Evolutionary conservation across 2,888 invertebrate species (phyloP).

Genomic region (Molanna angustata): DNA sequence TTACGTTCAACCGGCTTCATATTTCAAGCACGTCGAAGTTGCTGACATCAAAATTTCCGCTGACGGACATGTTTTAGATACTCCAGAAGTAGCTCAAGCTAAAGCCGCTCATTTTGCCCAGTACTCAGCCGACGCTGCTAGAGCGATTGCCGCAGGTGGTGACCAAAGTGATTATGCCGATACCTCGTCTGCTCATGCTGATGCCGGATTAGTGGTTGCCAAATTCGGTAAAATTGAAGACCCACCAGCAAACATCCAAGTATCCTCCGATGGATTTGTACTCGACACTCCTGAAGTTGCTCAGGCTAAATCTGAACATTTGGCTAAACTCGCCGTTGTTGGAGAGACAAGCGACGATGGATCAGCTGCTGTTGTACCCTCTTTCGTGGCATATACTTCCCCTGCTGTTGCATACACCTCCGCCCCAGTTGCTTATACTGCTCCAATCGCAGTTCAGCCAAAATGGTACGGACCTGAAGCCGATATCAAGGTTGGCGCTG

Average conservation of each 20-base stretch:
- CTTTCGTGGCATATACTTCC: constrained; percentile 22
- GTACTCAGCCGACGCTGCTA: constrained; percentile 46
- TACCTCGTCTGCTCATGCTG: constrained; percentile 5
- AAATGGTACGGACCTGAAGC: constrained; percentile 30
- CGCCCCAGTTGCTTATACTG: constrained; percentile 18
- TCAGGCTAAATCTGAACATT: constrained; percentile 53
- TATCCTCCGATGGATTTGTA: constrained; percentile 53
- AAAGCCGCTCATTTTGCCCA: constrained; percentile 57
- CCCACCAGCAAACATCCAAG: constrained; percentile 50
- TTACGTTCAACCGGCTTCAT: constrained; percentile 1
- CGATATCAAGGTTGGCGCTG: constrained; percentile 24
- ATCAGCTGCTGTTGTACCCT: constrained; percentile 9
- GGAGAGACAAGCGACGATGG: constrained; percentile 17
- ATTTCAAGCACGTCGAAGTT: constrained; percentile 17
- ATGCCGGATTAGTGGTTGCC: constrained; percentile 10
- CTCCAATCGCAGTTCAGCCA: constrained; percentile 11
- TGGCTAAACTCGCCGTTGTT: constrained; percentile 43
- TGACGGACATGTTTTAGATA: constrained; percentile 33
- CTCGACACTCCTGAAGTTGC: constrained; percentile 54
- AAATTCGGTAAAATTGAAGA: constrained; percentile 36
- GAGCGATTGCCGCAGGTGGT: constrained; percentile 37
- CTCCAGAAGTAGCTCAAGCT: constrained; percentile 61
- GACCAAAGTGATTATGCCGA: constrained; percentile 18
- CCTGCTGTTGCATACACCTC: constrained; percentile 21
- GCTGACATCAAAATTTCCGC: constrained; percentile 25